These are phyloP conservation scores for Spatula clypeata DNA, from an alignment of 2,797 vertebrate genomes.

Conservation along the genomic window DNA sequence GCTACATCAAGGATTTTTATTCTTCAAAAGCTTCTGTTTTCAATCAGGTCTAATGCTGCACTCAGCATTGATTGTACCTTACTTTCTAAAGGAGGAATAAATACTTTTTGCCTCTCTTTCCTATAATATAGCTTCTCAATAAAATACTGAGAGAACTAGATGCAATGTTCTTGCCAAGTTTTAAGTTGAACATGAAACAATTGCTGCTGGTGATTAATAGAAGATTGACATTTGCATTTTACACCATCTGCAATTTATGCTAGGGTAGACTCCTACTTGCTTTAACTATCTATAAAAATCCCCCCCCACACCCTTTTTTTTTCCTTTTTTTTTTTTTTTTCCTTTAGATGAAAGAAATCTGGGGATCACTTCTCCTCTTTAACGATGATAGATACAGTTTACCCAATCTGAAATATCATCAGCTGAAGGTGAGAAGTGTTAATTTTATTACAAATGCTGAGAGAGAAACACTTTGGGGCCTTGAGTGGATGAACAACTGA, in stretches of 20 bases:
- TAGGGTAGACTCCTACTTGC: neutral
- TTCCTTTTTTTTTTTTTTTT: neutral
- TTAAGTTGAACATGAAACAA: neutral
- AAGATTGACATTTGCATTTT: neutral
- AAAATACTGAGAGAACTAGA: neutral
- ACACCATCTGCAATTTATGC: neutral
- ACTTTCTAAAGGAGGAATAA: neutral
- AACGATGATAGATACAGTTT: neutral
- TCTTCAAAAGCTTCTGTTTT: neutral
- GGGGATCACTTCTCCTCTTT: neutral
- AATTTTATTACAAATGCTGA: conserved; percentile 16
- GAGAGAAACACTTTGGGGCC: neutral
- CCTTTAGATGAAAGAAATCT: neutral
- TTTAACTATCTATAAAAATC: neutral
- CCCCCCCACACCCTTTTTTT: neutral
- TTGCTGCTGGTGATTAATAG: neutral
- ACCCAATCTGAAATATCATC: neutral
- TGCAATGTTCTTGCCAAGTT: neutral
- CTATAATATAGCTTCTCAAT: neutral
- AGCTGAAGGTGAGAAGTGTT: conserved; percentile 26
- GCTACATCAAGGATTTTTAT: neutral
- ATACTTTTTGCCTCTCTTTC: neutral
- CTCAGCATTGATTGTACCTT: neutral
- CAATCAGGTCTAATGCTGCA: neutral
- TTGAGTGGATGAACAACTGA: neutral